Evolutionary conservation across 1,140 invertebrate genomes (phyloP).

Genomic region (Philaenus spumarius): DNA sequence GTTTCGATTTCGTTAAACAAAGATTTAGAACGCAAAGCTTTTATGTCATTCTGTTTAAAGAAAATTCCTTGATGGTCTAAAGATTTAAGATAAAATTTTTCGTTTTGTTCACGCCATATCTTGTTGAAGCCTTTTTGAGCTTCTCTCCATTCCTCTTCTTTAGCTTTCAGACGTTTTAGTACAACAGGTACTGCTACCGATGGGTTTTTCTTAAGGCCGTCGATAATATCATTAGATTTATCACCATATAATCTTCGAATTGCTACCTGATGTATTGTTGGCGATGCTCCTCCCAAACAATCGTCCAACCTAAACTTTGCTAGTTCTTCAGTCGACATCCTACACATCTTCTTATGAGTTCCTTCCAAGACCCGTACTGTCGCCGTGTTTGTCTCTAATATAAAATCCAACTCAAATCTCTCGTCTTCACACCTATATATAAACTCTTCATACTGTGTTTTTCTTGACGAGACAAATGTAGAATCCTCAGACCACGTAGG

Average conservation of each 20-base stretch:
- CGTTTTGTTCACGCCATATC: conserved; percentile 96
- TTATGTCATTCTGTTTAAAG: conserved; percentile 97
- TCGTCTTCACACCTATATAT: conserved; percentile 97
- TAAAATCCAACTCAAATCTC: conserved; percentile 84
- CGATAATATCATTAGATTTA: conserved; percentile 91
- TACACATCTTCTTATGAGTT: conserved; percentile 82
- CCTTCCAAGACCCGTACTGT: conserved; percentile 90
- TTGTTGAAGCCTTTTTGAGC: conserved; percentile 96
- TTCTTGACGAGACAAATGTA: conserved; percentile 93
- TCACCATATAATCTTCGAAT: conserved; percentile 89
- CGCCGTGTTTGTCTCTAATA: conserved; percentile 92
- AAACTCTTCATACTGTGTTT: conserved; percentile 96
- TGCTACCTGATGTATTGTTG: conserved; percentile 83
- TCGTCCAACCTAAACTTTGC: conserved; percentile 87
- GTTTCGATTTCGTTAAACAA: conserved; percentile 95
- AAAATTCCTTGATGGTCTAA: conserved; percentile 97
- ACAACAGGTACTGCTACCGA: conserved; percentile 91
- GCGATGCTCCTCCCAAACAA: conserved; percentile 82
- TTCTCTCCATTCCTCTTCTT: conserved; percentile 97
- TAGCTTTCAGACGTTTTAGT: conserved; percentile 82
- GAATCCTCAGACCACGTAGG: conserved; percentile 99
- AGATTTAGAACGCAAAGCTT: conserved; percentile 89
- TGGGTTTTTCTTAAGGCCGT: conserved; percentile 94
- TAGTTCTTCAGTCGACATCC: conserved; percentile 86
- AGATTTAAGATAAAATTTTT: conserved; percentile 97